Evolutionary conservation across 1,140 invertebrate genomes (phyloP).

Genomic region (Planococcus citri): DNA sequence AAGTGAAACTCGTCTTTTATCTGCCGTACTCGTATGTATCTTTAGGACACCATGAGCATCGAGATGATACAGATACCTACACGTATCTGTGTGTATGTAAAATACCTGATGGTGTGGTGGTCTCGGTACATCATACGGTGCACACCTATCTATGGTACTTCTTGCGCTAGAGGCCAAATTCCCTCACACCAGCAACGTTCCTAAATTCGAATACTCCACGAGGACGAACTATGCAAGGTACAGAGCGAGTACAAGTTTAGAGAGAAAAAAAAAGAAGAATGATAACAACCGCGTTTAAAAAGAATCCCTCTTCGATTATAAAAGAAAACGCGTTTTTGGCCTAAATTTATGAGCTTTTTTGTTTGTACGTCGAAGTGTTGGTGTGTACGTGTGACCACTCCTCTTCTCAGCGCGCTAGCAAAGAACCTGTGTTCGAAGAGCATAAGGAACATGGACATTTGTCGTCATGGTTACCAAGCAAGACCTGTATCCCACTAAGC

Average conservation of each 20-base stretch:
- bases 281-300: not conserved
- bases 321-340: conserved; percentile 14
- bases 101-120: too few species aligned
- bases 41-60: too few species aligned
- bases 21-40: too few species aligned
- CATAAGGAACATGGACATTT: conserved; percentile 8
- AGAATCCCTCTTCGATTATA: not conserved
- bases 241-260: not conserved
- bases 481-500: conserved; percentile 18
- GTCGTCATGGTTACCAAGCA: conserved; percentile 12
- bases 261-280: not conserved
- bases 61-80: too few species aligned
- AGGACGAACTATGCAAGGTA: not conserved
- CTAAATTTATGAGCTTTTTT: conserved; percentile 15
- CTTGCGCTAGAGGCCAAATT: too few species aligned
- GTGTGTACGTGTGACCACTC: conserved; percentile 9
- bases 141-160: too few species aligned
- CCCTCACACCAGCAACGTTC: too few species aligned
- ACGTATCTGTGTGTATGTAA: too few species aligned
- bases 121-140: too few species aligned
- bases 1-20: not conserved
- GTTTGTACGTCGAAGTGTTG: not conserved
- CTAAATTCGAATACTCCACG: too few species aligned
- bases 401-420: not conserved
- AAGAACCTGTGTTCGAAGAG: conserved; percentile 1